phyloP scores from a whole-genome alignment of 2,113 vertebrate genomes.

The Semicossyphus pulcher region DNA sequence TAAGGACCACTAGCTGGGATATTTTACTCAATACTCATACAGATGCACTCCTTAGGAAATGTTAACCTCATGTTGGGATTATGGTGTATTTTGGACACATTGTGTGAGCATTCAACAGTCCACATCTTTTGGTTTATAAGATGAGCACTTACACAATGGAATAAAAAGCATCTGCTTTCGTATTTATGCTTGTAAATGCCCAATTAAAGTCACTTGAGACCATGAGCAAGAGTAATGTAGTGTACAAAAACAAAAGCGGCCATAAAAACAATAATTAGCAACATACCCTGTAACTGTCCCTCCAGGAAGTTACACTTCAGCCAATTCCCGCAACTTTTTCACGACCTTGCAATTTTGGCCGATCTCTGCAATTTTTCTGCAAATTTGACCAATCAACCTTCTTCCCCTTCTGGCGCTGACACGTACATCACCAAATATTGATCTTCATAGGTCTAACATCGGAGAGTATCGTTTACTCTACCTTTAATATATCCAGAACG shows the following conservation, averaged over 20 bases:
- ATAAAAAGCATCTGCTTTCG: not conserved
- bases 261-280: not conserved
- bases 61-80: not conserved
- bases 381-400: too few species aligned
- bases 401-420: too few species aligned
- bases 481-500: too few species aligned
- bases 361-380: too few species aligned
- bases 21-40: not conserved
- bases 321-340: too few species aligned
- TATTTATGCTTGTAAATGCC: not conserved
- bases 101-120: not conserved
- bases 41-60: not conserved
- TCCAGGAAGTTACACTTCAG: too few species aligned
- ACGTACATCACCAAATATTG: too few species aligned
- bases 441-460: too few species aligned
- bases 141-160: not conserved
- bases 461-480: too few species aligned
- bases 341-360: too few species aligned
- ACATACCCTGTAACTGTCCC: too few species aligned
- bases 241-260: not conserved
- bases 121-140: not conserved
- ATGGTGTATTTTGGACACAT: not conserved
- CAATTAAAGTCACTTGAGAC: not conserved
- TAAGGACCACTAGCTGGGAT: not conserved
- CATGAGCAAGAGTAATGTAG: not conserved